Evolutionary conservation across 2,888 invertebrate species (phyloP), one percentile per base, ranked within the genome.

Genomic region (Agrochola macilenta): DNA sequence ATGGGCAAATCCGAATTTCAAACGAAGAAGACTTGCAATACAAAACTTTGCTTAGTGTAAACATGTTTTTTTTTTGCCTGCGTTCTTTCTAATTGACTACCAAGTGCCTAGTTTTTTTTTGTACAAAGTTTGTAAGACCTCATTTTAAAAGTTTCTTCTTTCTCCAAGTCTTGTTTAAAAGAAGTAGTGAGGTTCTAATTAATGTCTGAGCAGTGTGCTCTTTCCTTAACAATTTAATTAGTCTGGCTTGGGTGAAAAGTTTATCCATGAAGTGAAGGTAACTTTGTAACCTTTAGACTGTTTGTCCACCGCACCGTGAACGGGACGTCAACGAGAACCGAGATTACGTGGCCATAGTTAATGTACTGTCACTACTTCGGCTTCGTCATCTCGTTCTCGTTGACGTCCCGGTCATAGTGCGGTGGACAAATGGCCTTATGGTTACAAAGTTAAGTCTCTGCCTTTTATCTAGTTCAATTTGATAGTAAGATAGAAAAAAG

Each of bases 111-210:
- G n/a, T n/a, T 26, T 58, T 57, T 26, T 30, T 23, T 30, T 23
- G 5, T 17, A 74, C 0, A 4, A n/a, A 49, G 23, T 7, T 39
- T 17, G 20, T 14, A 54, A n/a, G 5, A 63, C n/a, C 26, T 35
- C 3, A 8, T 66, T 60, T 60, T 17, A 54, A 66, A 78, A 78
- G 35, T 77, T 76, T 26, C 0, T 14, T n/a, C 60, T 23, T n/a
- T 12, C 0, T 17, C 20, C 5, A 23, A 70, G 43, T 23, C 20
- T 61, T 35, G 26, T 69, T 58, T 35, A 23, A 23, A 78, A 46
- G 77, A 26, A 69, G n/a, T n/a, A 58, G 14, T 69, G 26, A 69
- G 54, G 17, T 54, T 2, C 52, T 77, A 77, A 77, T 77, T 77
- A 79, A 61, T 69, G 79, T 61, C 70, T 70, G 26, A 69, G 61